Conservation (phyloP, 2,797 vertebrate genomes). For the Mionectes olivaceus region DNA sequence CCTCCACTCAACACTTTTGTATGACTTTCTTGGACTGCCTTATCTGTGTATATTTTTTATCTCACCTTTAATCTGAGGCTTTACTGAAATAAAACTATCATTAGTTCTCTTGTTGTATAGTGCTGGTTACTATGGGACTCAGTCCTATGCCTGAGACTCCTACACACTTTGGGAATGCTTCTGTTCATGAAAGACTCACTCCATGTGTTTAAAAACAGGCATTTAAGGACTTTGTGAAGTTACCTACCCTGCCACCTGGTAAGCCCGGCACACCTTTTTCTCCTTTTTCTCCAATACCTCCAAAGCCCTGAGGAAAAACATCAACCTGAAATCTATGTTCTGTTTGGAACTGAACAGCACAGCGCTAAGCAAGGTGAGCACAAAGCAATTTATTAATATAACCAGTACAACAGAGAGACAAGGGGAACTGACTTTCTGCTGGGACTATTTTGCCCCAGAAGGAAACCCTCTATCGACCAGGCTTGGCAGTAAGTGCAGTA, state of each 20-base stretch:
- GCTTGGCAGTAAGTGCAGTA: background rate
- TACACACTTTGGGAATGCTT: background rate
- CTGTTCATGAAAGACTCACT: background rate
- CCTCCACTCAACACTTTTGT: background rate
- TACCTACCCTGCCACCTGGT: conserved; percentile 89
- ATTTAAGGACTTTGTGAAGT: background rate
- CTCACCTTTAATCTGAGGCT: background rate
- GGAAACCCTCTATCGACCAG: background rate
- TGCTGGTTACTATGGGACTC: background rate
- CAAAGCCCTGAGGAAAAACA: conserved; percentile 80
- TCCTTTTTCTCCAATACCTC: conserved; percentile 83
- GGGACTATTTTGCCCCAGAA: background rate
- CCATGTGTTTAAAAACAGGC: background rate
- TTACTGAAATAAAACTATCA: background rate
- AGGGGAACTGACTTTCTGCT: background rate
- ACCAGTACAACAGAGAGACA: background rate
- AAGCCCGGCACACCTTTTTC: conserved; percentile 93
- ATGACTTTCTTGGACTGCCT: background rate
- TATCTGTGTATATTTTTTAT: background rate
- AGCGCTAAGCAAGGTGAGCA: background rate
- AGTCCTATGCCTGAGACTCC: background rate
- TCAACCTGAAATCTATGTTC: background rate
- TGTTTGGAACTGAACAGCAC: background rate
- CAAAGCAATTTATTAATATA: background rate
- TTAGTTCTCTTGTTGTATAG: background rate